These are phyloP conservation scores for Neotragus moschatus DNA, from an alignment of 2,113 vertebrate genomes.

Conservation along the genomic window DNA sequence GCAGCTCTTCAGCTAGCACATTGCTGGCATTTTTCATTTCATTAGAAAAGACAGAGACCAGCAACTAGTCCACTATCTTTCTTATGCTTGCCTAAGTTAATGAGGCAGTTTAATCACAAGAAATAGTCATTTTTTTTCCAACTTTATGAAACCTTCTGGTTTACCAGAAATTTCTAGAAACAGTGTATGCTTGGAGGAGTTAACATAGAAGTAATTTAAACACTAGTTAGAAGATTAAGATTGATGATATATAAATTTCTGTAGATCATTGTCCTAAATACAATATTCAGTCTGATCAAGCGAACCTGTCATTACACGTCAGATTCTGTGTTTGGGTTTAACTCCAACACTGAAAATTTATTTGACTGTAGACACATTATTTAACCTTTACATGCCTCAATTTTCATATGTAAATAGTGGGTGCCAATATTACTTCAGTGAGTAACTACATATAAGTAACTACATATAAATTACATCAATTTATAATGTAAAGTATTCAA, in stretches of 20 bases:
- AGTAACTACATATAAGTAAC: background rate
- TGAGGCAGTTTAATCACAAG: background rate
- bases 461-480: background rate
- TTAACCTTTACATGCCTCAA: background rate
- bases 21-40: background rate
- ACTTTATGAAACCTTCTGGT: background rate
- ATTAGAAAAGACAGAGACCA: background rate
- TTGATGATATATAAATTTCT: background rate
- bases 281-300: background rate
- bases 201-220: background rate
- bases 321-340: background rate
- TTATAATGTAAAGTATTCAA: background rate
- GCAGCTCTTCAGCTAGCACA: background rate
- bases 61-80: background rate
- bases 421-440: background rate
- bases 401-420: background rate
- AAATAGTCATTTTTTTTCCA: background rate
- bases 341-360: background rate
- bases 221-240: background rate
- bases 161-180: background rate
- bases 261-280: background rate
- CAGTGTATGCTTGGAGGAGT: background rate
- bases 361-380: background rate
- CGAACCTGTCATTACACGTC: background rate
- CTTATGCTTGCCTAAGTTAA: background rate